Percentiles rank a stretch among this genome's conserved stretches.
phyloP scores from a whole-genome alignment of 2,113 vertebrate genomes.

The Macheiramphus alcinus region DNA sequence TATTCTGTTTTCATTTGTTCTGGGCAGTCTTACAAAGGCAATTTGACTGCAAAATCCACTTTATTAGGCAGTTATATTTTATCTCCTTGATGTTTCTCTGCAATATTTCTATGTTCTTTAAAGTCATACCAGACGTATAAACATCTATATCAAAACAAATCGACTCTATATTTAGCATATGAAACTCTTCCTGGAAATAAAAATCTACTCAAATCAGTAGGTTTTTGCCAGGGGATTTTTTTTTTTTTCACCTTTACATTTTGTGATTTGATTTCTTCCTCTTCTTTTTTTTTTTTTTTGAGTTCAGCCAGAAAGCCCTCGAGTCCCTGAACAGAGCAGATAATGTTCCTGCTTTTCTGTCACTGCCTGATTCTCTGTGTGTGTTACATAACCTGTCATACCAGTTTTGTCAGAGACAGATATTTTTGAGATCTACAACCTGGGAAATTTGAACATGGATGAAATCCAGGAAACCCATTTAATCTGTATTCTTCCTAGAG shows the following conservation, averaged over 20 bases:
- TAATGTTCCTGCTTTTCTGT: slow-evolving; percentile 6
- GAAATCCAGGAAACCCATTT: slow-evolving; percentile 29
- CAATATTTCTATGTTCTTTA: not conserved
- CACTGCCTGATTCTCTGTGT: not conserved
- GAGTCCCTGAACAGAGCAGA: not conserved
- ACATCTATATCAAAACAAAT: not conserved
- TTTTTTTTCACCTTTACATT: not conserved
- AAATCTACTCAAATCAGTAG: not conserved
- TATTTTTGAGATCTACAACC: slow-evolving; percentile 23
- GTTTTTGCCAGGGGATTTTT: not conserved
- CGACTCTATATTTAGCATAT: not conserved
- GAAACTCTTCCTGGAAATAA: not conserved
- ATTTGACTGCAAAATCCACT: not conserved
- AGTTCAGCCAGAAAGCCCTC: not conserved
- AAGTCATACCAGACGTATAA: not conserved
- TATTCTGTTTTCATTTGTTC: not conserved
- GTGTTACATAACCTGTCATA: slow-evolving; percentile 51
- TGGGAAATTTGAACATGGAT: slow-evolving; percentile 19
- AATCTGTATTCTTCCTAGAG: not conserved
- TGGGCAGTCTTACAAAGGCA: not conserved
- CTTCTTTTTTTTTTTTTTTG: not conserved
- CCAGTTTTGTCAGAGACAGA: slow-evolving; percentile 40
- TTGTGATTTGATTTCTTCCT: not conserved
- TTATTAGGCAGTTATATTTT: not conserved
- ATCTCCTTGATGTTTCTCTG: not conserved